Evolutionary conservation across 2,113 vertebrate genomes (phyloP).

Genomic region (Setophaga coronata): DNA sequence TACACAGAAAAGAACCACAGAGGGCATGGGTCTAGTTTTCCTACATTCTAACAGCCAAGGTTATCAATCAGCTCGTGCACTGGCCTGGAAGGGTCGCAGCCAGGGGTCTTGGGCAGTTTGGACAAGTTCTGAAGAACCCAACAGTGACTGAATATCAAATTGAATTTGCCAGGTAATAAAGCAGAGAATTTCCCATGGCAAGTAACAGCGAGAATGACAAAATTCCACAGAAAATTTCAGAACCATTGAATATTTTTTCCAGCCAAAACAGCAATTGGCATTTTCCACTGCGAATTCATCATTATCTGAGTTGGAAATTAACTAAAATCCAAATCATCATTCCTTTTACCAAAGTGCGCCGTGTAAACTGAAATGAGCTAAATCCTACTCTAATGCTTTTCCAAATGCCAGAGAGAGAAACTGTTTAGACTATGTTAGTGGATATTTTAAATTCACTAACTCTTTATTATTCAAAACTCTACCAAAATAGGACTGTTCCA

Average conservation of each 20-base stretch:
- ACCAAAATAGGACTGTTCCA: not conserved
- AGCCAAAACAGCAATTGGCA: not conserved
- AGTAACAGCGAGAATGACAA: not conserved
- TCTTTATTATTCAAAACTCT: not conserved
- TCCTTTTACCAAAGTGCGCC: not conserved
- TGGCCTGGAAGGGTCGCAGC: not conserved
- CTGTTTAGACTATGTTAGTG: not conserved
- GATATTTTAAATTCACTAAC: not conserved
- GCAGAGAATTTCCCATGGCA: not conserved
- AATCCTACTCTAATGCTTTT: not conserved
- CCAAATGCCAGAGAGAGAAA: not conserved
- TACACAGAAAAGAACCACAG: not conserved
- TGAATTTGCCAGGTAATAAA: not conserved
- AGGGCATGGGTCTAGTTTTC: not conserved
- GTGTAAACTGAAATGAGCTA: not conserved
- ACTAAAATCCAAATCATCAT: not conserved
- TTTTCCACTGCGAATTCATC: not conserved
- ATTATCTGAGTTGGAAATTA: not conserved
- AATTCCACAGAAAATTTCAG: not conserved
- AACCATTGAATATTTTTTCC: not conserved
- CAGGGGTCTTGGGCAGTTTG: not conserved
- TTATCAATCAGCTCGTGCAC: fast-evolving
- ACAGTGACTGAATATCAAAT: not conserved
- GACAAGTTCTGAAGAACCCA: not conserved
- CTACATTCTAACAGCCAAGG: not conserved